These are phyloP conservation scores for Bilobella aurantiaca DNA, from an alignment of 1,140 invertebrate species.

Conservation along the genomic window DNA sequence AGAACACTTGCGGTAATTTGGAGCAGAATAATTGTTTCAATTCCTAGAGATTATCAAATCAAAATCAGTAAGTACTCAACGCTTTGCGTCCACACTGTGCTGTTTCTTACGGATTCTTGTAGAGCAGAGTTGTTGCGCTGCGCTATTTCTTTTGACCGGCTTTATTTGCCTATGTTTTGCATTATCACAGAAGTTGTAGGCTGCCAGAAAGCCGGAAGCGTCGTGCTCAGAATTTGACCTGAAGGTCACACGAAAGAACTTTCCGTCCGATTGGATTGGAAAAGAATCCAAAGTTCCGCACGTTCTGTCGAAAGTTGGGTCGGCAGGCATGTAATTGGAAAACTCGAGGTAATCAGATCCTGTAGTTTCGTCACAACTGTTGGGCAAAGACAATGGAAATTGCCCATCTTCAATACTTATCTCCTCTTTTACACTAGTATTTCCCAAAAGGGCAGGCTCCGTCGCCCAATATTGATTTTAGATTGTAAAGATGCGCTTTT, in stretches of 20 bases:
- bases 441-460: no score
- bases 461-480: no score
- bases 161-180: background rate
- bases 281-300: slow-evolving; percentile 69
- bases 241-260: slow-evolving; percentile 90
- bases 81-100: no score
- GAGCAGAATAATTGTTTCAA: no score
- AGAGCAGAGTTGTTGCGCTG: no score
- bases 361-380: slow-evolving; percentile 22
- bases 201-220: slow-evolving; percentile 82
- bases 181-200: slow-evolving; percentile 62
- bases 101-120: no score
- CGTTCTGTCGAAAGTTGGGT: slow-evolving; percentile 71
- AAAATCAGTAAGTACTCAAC: no score
- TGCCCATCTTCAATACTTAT: no score
- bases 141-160: no score
- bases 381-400: background rate
- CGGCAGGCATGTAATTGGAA: slow-evolving; percentile 77
- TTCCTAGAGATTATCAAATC: no score
- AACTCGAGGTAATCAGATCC: slow-evolving; percentile 85
- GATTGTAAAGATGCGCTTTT: background rate
- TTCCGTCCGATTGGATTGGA: slow-evolving; percentile 63
- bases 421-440: no score
- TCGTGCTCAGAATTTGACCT: slow-evolving; percentile 85
- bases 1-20: no score